phyloP scores from a whole-genome alignment of 2,113 vertebrate species.

The Anguilla rostrata region DNA sequence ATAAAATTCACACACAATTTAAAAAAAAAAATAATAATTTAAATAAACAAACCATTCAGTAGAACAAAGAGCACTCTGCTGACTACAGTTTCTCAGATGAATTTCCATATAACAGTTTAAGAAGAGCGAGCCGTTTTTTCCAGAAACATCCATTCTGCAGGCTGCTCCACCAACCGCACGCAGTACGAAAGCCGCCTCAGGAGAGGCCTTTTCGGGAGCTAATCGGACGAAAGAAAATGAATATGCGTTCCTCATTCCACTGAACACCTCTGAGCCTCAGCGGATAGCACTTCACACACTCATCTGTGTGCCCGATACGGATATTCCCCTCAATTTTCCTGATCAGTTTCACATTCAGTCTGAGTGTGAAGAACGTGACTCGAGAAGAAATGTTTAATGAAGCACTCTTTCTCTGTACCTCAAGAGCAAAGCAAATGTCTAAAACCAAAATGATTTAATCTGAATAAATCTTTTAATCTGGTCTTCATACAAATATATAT shows the following conservation, averaged over 20 bases:
- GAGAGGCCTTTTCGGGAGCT: neutral
- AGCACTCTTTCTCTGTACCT: neutral
- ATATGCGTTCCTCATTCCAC: neutral
- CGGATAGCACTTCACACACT: neutral
- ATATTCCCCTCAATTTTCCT: neutral
- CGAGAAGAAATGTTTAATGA: neutral
- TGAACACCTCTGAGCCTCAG: neutral
- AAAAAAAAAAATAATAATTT: slow-evolving; percentile 15
- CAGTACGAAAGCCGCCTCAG: neutral
- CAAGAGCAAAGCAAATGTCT: neutral
- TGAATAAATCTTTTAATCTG: too few species aligned
- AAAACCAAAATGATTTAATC: neutral
- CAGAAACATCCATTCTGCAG: neutral
- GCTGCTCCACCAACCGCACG: neutral
- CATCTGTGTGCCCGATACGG: neutral
- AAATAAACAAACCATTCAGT: neutral
- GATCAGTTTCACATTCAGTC: neutral
- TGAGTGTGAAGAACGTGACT: neutral
- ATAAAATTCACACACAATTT: neutral
- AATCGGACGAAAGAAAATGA: neutral
- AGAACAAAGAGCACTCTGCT: neutral
- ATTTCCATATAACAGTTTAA: slow-evolving; percentile 1
- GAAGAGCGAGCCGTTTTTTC: neutral
- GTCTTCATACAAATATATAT: too few species aligned
- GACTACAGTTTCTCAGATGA: neutral